Evolutionary conservation across 2,888 invertebrate species (phyloP), one percentile per base, ranked within the genome.

Genomic region (Lumbricus terrestris): DNA sequence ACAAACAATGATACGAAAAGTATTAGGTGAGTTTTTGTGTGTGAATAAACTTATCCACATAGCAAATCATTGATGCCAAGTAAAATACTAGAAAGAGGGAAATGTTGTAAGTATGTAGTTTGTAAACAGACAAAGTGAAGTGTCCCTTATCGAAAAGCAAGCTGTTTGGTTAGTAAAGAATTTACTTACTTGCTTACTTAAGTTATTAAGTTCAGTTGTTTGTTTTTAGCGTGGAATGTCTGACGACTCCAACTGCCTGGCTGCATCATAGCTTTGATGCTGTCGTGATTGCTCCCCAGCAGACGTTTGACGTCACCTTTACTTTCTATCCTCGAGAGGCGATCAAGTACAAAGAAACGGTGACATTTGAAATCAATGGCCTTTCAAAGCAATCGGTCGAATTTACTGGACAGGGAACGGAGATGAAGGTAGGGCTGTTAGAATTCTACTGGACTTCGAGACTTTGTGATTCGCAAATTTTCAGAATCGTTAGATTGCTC

Each of bases 351-450:
- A 92, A 93, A 34, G 95, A 95, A 90, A 91, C 90, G 15, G 92
- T 95, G n/a, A 93, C 93, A 33, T 95, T 95, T 93, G 94, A 95
- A 92, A 93, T 95, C 90, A 95, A 95, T 92, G 95, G 95, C 40
- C 93, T 95, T 18, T 94, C 94, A 4, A 93, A 93, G 90, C 94
- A 94, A 89, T 93, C 92, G 37, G 93, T 95, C 15, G 93, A 94
- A 88, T 92, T 95, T 88, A 88, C 91, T 90, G 95, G 95, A 38
- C 92, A 92, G 37, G 95, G 95, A 29, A 93, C 94, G 82, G 95
- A 95, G 90, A 93, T 95, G 94, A 94, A 94, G 94, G 95, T 94
- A 91, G 42, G 88, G 29, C 35, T 29, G 88, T 88, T 23, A 11
- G 23, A 34, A 23, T 37, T 88, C 69, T n/a, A 13, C 8, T 69